These are phyloP conservation scores for Chaetops frenatus DNA, from an alignment of 2,113 vertebrate genomes.

Conservation along the genomic window DNA sequence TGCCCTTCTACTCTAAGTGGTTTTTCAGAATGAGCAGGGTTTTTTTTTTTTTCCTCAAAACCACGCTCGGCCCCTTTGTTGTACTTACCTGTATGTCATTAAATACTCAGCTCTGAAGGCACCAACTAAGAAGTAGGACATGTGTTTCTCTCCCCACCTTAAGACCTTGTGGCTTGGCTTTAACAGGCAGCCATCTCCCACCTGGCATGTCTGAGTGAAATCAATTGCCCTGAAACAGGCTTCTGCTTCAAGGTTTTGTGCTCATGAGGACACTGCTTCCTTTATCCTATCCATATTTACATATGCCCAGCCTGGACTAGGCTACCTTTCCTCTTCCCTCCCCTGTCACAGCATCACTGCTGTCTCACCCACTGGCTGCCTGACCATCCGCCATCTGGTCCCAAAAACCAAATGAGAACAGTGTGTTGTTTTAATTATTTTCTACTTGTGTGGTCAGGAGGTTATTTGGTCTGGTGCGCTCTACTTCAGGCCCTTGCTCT, in stretches of 20 bases:
- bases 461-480: conserved; percentile 72
- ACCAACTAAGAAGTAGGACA: not conserved
- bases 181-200: not conserved
- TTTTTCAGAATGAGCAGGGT: not conserved
- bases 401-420: conserved; percentile 51
- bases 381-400: conserved; percentile 69
- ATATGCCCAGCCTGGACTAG: not conserved
- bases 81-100: not conserved
- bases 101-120: not conserved
- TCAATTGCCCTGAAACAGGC: not conserved
- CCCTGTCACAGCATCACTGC: not conserved
- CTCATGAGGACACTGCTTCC: not conserved
- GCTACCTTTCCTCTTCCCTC: not conserved
- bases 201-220: not conserved
- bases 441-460: conserved; percentile 80
- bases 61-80: rapidly evolving
- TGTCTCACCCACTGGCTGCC: conserved; percentile 51
- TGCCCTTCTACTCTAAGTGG: not conserved
- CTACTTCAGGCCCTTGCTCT: conserved; percentile 43
- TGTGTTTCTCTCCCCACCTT: not conserved
- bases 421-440: conserved; percentile 75
- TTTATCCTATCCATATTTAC: not conserved
- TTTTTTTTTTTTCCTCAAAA: not conserved
- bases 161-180: not conserved
- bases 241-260: not conserved